Conservation (phyloP, 1,140 invertebrate species). For the Ditylenchus dipsaci region DNA sequence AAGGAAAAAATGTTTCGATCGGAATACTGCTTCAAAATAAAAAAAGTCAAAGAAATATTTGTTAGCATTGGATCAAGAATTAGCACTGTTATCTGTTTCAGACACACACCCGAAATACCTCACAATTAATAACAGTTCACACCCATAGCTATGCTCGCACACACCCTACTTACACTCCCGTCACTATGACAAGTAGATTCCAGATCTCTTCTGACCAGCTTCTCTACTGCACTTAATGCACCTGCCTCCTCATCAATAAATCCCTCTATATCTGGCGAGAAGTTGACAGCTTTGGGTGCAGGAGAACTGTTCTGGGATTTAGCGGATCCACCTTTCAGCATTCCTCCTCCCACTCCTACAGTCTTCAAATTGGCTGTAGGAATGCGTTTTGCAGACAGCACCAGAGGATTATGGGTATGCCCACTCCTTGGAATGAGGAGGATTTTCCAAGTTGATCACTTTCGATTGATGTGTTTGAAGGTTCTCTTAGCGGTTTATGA, state of each 20-base stretch:
- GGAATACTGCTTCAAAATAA: no score
- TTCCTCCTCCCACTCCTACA: neutral
- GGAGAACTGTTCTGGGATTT: neutral
- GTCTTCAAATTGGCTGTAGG: conserved; percentile 2
- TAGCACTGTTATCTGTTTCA: no score
- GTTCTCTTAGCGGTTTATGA: neutral
- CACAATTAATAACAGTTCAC: neutral
- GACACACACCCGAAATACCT: neutral
- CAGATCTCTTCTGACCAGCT: neutral
- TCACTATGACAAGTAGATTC: neutral
- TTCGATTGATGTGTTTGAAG: conserved; percentile 13
- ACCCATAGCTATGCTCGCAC: neutral
- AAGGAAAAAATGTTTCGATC: no score
- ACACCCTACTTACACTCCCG: neutral
- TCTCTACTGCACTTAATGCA: neutral
- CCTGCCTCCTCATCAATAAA: neutral
- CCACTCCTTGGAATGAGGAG: neutral
- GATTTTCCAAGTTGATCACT: conserved; percentile 1
- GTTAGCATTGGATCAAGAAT: no score
- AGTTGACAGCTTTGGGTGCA: neutral
- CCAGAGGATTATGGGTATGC: neutral
- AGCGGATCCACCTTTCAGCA: neutral
- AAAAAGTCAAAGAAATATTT: no score
- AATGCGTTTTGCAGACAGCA: neutral
- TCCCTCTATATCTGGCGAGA: neutral